Conservation (phyloP, 2,888 invertebrate genomes). For the Nemotelus nigrinus region DNA sequence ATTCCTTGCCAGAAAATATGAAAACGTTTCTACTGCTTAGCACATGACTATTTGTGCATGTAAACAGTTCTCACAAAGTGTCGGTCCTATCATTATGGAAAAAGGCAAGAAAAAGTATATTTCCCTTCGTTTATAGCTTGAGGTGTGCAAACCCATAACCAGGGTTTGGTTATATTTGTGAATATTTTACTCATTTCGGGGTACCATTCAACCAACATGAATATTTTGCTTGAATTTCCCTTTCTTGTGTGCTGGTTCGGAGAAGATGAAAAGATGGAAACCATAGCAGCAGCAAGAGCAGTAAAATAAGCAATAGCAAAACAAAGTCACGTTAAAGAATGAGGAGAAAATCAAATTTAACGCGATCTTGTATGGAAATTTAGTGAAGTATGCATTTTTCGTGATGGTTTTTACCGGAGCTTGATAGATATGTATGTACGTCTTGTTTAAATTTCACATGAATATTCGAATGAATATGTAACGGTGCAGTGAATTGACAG, state of each 20-base stretch:
- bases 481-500: neutral
- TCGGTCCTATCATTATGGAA: too few relatives aligned
- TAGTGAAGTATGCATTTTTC: slow-evolving; percentile 34
- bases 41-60: too few relatives aligned
- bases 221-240: slow-evolving; percentile 21
- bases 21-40: too few relatives aligned
- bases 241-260: neutral
- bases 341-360: slow-evolving; percentile 12
- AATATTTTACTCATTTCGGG: slow-evolving; percentile 30
- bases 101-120: too few relatives aligned
- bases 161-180: slow-evolving; percentile 1
- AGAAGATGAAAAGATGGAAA: neutral
- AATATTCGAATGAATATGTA: slow-evolving; percentile 22
- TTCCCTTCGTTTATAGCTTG: too few relatives aligned
- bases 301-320: neutral
- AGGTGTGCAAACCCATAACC: too few relatives aligned
- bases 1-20: too few relatives aligned
- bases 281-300: neutral
- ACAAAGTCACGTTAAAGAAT: neutral
- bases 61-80: too few relatives aligned
- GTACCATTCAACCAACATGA: slow-evolving; percentile 20
- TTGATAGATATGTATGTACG: slow-evolving; percentile 9
- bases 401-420: slow-evolving; percentile 31
- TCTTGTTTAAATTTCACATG: slow-evolving; percentile 25
- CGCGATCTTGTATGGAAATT: slow-evolving; percentile 35